A percentile compares a stretch with the other conserved stretches of the same genome.
Conservation (phyloP, 2,113 vertebrate species). For the Orientallactaga bullata region DNA sequence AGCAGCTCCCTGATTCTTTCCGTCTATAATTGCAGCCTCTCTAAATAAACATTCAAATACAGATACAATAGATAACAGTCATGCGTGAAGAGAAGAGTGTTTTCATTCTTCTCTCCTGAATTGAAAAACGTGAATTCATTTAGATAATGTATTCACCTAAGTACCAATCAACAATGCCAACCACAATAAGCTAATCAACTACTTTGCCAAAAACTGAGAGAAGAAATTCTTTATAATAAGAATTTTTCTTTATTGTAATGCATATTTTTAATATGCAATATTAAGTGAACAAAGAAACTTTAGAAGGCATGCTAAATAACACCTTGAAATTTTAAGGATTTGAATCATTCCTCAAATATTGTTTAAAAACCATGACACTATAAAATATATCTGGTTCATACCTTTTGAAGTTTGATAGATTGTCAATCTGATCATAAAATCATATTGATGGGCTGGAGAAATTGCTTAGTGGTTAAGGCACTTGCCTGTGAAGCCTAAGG, state of each 20-base stretch:
- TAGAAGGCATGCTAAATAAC: slow-evolving; percentile 21
- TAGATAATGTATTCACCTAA: slow-evolving; percentile 28
- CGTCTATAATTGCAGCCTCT: not conserved
- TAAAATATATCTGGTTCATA: not conserved
- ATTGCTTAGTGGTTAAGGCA: too few relatives aligned
- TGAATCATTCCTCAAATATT: not conserved
- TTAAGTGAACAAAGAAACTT: slow-evolving; percentile 67
- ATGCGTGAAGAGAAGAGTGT: not conserved
- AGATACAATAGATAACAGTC: slow-evolving; percentile 18
- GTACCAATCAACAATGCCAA: slow-evolving; percentile 39
- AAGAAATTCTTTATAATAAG: slow-evolving; percentile 45
- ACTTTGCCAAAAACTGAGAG: not conserved
- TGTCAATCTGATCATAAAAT: not conserved
- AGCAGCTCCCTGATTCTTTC: not conserved
- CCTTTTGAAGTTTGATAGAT: not conserved
- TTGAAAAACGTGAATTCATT: slow-evolving; percentile 43
- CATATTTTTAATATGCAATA: slow-evolving; percentile 53
- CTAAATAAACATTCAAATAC: not conserved
- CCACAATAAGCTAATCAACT: slow-evolving; percentile 64
- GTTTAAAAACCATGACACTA: not conserved
- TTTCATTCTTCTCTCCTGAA: not conserved
- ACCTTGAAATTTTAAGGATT: slow-evolving; percentile 15
- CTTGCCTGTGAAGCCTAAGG: too few relatives aligned
- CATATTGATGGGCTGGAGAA: too few relatives aligned
- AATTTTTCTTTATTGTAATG: slow-evolving; percentile 71